phyloP scores from a whole-genome alignment of 2,888 invertebrate genomes.

The Plebejus anna region DNA sequence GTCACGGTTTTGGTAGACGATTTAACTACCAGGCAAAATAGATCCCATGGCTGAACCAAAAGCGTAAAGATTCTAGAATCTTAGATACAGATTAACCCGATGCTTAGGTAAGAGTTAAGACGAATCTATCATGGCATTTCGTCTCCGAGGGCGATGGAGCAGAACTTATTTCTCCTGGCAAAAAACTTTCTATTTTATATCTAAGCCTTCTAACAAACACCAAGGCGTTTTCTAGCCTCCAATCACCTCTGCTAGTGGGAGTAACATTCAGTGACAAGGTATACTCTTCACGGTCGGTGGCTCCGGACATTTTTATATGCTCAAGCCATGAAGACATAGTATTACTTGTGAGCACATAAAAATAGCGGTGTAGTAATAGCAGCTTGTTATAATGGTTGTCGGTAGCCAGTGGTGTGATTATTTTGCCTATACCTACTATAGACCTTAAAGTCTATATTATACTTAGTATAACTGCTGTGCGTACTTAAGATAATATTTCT shows the following conservation, averaged over 20 bases:
- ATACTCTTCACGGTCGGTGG: neutral
- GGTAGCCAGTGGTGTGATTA: neutral
- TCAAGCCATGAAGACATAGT: conserved; percentile 2
- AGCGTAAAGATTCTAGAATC: too few relatives aligned
- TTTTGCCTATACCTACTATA: neutral
- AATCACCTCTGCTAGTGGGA: neutral
- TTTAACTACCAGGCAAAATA: too few relatives aligned
- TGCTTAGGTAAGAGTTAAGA: too few relatives aligned
- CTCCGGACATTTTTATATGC: conserved; percentile 9
- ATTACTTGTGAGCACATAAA: conserved; percentile 15
- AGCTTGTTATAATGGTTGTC: neutral
- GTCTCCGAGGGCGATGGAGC: too few relatives aligned
- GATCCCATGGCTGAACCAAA: too few relatives aligned
- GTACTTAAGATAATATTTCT: too few relatives aligned
- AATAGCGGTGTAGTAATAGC: neutral
- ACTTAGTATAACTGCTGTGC: neutral
- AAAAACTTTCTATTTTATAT: too few relatives aligned
- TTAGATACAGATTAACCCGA: too few relatives aligned
- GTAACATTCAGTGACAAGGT: neutral
- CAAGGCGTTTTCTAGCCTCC: neutral
- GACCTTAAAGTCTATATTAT: neutral
- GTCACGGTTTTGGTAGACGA: too few relatives aligned
- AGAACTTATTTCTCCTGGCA: too few relatives aligned
- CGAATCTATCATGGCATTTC: too few relatives aligned
- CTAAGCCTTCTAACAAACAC: neutral